Conservation (phyloP, 2,888 invertebrate species). For the Drosophila heteroneura region DNA sequence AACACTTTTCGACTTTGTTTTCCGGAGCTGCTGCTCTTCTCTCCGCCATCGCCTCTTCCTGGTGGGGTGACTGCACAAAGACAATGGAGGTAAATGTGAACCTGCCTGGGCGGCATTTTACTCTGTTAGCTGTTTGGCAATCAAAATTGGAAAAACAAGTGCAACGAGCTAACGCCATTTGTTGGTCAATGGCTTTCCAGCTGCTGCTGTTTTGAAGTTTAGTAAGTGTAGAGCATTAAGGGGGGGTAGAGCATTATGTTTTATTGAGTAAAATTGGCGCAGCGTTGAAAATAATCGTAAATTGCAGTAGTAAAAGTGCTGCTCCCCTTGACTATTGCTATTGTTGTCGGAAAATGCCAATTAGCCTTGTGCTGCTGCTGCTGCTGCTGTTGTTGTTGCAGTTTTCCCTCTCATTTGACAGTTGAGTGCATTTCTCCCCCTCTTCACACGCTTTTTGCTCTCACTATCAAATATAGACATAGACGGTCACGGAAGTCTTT, state of each 20-base stretch:
- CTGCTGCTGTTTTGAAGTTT: slow-evolving; percentile 11
- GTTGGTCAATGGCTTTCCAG: slow-evolving; percentile 23
- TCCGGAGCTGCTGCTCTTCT: background rate
- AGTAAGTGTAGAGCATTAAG: background rate
- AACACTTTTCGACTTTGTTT: slow-evolving; percentile 66
- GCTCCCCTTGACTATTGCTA: slow-evolving; percentile 40
- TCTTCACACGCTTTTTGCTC: background rate
- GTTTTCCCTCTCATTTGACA: slow-evolving; percentile 59
- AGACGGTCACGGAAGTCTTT: slow-evolving; percentile 63
- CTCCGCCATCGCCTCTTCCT: too few relatives aligned
- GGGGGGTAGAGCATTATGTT: slow-evolving; percentile 47
- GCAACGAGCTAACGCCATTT: slow-evolving; percentile 52
- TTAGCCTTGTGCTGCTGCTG: slow-evolving; percentile 59
- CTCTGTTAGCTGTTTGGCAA: slow-evolving; percentile 24
- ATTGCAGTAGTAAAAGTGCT: slow-evolving; percentile 42
- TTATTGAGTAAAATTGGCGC: slow-evolving; percentile 58
- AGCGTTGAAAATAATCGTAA: slow-evolving; percentile 37
- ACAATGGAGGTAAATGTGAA: slow-evolving; percentile 55
- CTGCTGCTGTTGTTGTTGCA: slow-evolving; percentile 38
- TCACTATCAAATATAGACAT: slow-evolving; percentile 42
- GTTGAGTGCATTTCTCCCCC: slow-evolving; percentile 62
- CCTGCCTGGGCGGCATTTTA: slow-evolving; percentile 26
- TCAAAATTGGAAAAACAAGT: slow-evolving; percentile 49
- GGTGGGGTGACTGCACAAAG: slow-evolving; percentile 61
- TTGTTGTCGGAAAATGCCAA: slow-evolving; percentile 78